Percentiles rank a stretch among this genome's conserved stretches.
phyloP scores from a whole-genome alignment of 1,140 invertebrate species.

The Riptortus pedestris region DNA sequence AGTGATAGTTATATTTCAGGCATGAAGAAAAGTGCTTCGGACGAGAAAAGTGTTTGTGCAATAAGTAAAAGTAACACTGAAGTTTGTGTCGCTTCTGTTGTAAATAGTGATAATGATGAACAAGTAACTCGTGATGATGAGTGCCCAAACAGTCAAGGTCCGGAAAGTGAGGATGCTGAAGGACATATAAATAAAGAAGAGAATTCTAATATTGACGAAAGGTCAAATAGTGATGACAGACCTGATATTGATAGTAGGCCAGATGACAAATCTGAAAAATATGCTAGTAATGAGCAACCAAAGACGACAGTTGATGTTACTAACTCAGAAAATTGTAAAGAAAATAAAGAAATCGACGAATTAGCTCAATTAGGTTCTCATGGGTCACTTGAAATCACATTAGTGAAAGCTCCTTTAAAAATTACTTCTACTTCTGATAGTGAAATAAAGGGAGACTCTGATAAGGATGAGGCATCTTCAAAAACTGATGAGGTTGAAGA shows the following conservation, averaged over 20 bases:
- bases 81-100: slow-evolving; percentile 35
- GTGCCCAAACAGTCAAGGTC: too few species aligned
- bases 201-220: slow-evolving; percentile 23
- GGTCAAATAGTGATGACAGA: slow-evolving; percentile 10
- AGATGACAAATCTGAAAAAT: slow-evolving; percentile 25
- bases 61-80: not conserved
- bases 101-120: slow-evolving; percentile 35
- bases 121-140: slow-evolving; percentile 31
- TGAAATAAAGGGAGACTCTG: not conserved
- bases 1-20: slow-evolving; percentile 22
- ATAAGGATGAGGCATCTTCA: slow-evolving; percentile 10
- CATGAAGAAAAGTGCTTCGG: slow-evolving; percentile 34
- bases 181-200: slow-evolving; percentile 29
- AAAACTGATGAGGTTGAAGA: not conserved
- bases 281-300: slow-evolving; percentile 23
- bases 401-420: slow-evolving; percentile 12
- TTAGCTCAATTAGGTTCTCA: slow-evolving; percentile 18
- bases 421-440: not conserved
- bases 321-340: not conserved
- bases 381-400: slow-evolving; percentile 23
- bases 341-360: slow-evolving; percentile 25
- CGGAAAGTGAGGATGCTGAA: slow-evolving; percentile 31
- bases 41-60: slow-evolving; percentile 32
- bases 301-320: not conserved
- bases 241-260: slow-evolving; percentile 23